These are phyloP conservation scores for Parambassis ranga DNA, from an alignment of 2,797 vertebrate genomes.

Conservation along the genomic window DNA sequence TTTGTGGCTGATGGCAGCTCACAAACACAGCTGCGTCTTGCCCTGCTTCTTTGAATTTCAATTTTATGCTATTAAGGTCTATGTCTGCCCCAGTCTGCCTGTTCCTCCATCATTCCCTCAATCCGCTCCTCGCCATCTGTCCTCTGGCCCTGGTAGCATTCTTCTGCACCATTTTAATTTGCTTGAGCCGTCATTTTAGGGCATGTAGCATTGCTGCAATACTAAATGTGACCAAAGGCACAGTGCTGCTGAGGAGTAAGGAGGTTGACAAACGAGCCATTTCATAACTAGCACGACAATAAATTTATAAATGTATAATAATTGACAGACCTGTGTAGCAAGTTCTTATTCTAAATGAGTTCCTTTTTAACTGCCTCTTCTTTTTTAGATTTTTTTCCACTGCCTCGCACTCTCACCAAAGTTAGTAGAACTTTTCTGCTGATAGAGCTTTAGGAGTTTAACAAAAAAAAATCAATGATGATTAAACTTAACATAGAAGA, in stretches of 20 bases:
- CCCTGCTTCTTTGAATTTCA: constrained; percentile 44
- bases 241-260: not conserved
- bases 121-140: constrained; percentile 59
- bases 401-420: not conserved
- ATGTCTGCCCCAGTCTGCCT: constrained; percentile 28
- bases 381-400: not conserved
- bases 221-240: constrained; percentile 14
- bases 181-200: constrained; percentile 45
- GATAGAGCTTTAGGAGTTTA: not conserved
- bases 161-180: constrained; percentile 62
- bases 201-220: constrained; percentile 25
- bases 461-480: not conserved
- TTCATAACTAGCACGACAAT: constrained; percentile 37
- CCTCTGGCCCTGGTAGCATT: constrained; percentile 32
- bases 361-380: not conserved
- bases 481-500: not conserved
- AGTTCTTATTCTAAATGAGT: too few species aligned
- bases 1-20: constrained; percentile 57
- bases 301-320: constrained; percentile 18
- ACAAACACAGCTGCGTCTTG: constrained; percentile 57
- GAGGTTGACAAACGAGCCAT: constrained; percentile 23
- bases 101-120: constrained; percentile 40
- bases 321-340: too few species aligned
- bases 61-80: constrained; percentile 29
- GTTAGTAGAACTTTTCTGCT: not conserved